A percentile compares a stretch with the other conserved stretches of the same genome.
These are phyloP conservation scores for Ormia ochracea DNA, from an alignment of 2,888 invertebrate genomes.

Conservation along the genomic window DNA sequence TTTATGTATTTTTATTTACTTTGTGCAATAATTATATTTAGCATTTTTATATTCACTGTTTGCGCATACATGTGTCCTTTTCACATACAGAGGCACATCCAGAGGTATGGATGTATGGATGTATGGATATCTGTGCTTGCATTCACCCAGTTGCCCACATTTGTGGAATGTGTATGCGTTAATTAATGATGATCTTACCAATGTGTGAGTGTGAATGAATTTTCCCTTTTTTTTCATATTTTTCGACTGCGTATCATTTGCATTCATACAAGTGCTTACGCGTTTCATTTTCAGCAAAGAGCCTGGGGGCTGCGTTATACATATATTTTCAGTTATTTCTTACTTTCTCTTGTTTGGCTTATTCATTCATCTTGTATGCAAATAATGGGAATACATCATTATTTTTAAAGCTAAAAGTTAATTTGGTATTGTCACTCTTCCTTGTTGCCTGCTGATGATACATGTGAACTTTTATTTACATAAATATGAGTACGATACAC, in stretches of 20 bases:
- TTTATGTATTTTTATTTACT: too few relatives aligned
- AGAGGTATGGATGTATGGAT: not conserved
- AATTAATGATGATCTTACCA: conserved; percentile 42
- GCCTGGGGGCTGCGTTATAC: conserved; percentile 29
- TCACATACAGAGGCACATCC: too few relatives aligned
- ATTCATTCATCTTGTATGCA: conserved; percentile 39
- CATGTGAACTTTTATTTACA: conserved; percentile 46
- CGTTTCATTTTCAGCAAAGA: conserved; percentile 29
- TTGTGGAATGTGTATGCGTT: conserved; percentile 38
- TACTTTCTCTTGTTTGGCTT: not conserved
- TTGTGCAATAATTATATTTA: too few relatives aligned
- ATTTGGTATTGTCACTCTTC: conserved; percentile 61
- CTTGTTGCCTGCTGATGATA: conserved; percentile 55
- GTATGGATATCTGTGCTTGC: not conserved
- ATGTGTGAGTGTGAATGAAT: conserved; percentile 3
- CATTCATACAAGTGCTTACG: not conserved
- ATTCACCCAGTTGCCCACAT: conserved; percentile 54
- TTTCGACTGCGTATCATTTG: not conserved
- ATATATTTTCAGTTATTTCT: not conserved
- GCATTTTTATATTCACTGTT: conserved; percentile 2
- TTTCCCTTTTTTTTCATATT: not conserved
- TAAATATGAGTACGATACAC: not conserved
- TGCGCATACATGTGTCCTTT: not conserved
- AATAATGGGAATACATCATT: conserved; percentile 57
- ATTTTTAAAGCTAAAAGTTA: conserved; percentile 62